Base-by-base conservation (phyloP, 2,797 vertebrate species). In the Urosaurus nigricauda region DNA sequence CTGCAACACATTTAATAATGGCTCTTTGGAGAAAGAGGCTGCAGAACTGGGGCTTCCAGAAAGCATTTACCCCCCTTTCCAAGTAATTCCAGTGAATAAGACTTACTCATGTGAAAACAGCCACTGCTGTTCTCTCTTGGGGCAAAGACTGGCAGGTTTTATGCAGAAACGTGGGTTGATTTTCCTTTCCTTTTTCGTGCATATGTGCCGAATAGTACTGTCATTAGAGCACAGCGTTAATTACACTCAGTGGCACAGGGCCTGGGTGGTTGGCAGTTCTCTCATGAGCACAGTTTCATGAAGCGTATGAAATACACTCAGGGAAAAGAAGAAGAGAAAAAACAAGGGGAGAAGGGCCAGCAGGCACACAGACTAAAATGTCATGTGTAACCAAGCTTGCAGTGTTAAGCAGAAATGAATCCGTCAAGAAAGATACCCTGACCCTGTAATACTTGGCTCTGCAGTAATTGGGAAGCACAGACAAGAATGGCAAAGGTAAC, bases 381-480 rank as follows among this genome's bases (percentile, higher is more conserved):
- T 0, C 90, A 24, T 0, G 80, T 1, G 85, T 85, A 95, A 43
- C 84, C 87, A 9, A 89, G 90, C 93, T 79, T 1, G 78, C 71
- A 0, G 60, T 0, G n/a, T 24, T 6, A 75, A 83, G 84, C 68
- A 35, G 63, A 88, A 87, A 93, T 56, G 29, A 3, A 89, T 12
- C 82, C 60, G 53, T 80, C 89, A 0, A 77, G 79, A 8, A 81
- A 77, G 77, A 68, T 0, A 0, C 60, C 58, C 83, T 75, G 91
- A 86, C 79, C 17, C 0, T 0, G 43, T 77, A 74, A 0, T 89
- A 0, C 81, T 24, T 0, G 3, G 81, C 65, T 6, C 16, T 4
- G 79, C 0, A 4, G 87, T 1, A 73, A 71, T 0, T 43, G 1
- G 70, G 19, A 29, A 21, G 82, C 58, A 12, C 0, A 0, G 35